Base-by-base conservation (phyloP, 2,888 invertebrate genomes). In the Anoplius nigerrimus region DNA sequence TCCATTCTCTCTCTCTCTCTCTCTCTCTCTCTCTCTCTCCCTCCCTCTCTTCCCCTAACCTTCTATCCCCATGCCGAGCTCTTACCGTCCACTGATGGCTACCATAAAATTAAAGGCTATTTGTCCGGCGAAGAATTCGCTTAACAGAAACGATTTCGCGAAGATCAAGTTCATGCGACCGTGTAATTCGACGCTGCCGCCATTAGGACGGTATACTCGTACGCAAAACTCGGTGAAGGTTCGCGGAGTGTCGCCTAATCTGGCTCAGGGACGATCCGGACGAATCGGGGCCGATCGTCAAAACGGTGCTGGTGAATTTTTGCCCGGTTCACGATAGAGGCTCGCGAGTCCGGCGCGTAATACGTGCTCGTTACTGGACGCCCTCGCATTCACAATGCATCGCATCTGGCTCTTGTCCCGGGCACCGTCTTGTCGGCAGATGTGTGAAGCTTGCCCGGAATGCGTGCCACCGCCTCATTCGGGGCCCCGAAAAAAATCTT, bases 401-500 rank as follows among this genome's bases (percentile, higher is more conserved):
- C 60, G 66, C 73, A 66, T 74, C 70, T 65, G 65, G 67, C 60
- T 64, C 52, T 34, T 48, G 46, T 61, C 43, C 34, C 34, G 34
- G 34, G 34, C 34, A 54, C 53, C 52, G 54, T 24, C 45, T 66
- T 16, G 21, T 45, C 48, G 60, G 67, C 66, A 69, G 68, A 74
- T 71, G 76, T 71, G 76, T 60, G 69, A 74, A 62, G 71, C 69
- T 69, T 54, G 75, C 60, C 22, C 65, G 72, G 77, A 78, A 78
- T 78, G 77, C 72, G 73, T 73, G 72, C 72, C 74, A 61, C 46
- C 67, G 64, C 46, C 66, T 66, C 43, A 46, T 16, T 56, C 60
- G 62, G 53, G 20, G 58, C 27, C 54, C 56, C 45, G 58, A 27
- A 75, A 75, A 74, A 76, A 72, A 71, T 72, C 57, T 67, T 67